Conservation (phyloP, 2,888 invertebrate species). For the Lypha dubia region DNA sequence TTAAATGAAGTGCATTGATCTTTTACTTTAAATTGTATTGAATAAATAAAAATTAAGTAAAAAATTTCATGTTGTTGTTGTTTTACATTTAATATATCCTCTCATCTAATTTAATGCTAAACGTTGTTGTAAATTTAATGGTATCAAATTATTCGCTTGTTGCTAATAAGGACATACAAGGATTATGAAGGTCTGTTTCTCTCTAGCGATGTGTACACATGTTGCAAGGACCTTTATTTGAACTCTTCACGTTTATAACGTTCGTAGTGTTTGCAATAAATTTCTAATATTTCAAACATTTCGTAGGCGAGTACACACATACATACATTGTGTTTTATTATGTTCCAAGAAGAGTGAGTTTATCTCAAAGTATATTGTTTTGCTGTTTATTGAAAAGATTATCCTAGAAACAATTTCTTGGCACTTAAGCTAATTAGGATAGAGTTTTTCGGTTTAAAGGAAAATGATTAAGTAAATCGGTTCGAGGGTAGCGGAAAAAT, state of each 20-base stretch:
- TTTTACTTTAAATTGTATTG: slow-evolving; percentile 23
- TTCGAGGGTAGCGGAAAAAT: not conserved
- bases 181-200: not conserved
- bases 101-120: slow-evolving; percentile 10
- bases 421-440: slow-evolving; percentile 12
- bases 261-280: not conserved
- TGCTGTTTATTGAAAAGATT: not conserved
- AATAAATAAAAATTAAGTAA: not conserved
- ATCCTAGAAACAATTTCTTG: not conserved
- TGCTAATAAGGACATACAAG: slow-evolving; percentile 20
- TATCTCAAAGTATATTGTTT: not conserved
- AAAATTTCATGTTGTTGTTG: slow-evolving; percentile 2
- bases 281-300: slow-evolving; percentile 3
- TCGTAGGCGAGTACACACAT: not conserved
- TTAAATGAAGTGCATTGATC: slow-evolving; percentile 61
- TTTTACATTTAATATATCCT: slow-evolving; percentile 38
- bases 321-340: not conserved
- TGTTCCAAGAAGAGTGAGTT: not conserved
- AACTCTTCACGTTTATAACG: not conserved
- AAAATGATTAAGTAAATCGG: not conserved
- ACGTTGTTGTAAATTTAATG: slow-evolving; percentile 3
- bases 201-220: slow-evolving; percentile 1
- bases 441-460: not conserved
- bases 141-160: slow-evolving; percentile 23
- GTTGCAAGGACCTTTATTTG: slow-evolving; percentile 20